Evolutionary conservation across 2,888 invertebrate species (phyloP), one percentile per base, ranked within the genome.

Genomic region (Agriotes lineatus): DNA sequence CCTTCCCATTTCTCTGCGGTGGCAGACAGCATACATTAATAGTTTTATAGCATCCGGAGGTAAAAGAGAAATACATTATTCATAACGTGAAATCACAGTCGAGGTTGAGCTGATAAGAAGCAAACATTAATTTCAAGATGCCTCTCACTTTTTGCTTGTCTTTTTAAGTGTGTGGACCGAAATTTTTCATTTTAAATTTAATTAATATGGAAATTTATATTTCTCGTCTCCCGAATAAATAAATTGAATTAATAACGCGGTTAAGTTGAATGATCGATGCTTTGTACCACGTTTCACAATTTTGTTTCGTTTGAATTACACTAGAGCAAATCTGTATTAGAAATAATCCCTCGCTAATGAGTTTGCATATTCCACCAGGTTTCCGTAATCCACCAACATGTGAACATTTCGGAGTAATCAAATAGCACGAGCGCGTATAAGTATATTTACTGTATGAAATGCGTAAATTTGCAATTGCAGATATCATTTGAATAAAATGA

Each of bases 31-130:
- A 57, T 59, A 62, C 62, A 62, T 67, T 67, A 67, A 67, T 67
- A 67, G 62, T 67, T 67, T 67, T 62, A 67, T 62, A 62, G 62
- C 62, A 67, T 67, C 67, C 67, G 67, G 67, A 62, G 67, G 61
- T 56, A 62, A 67, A 62, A 62, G 56, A 54, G 60, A 54, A 61
- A 67, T 67, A 42, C 67, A 67, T 67, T 67, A 67, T 67, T 61
- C 67, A 67, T 67, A 67, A 39, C 62, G 67, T 30, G 62, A 50
- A 67, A 67, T 67, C 67, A 62, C 57, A 56, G 67, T 62, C 48
- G 67, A 58, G 65, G 58, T 62, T 62, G 39, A 61, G 62, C 67
- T 67, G 67, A 67, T 67, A 67, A 67, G 67, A 67, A 67, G 62
- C 62, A 57, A 56, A 67, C 67, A 67, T 67, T 67, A 67, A 67